phyloP scores from a whole-genome alignment of 2,113 vertebrate species.

The Anguilla japonica region DNA sequence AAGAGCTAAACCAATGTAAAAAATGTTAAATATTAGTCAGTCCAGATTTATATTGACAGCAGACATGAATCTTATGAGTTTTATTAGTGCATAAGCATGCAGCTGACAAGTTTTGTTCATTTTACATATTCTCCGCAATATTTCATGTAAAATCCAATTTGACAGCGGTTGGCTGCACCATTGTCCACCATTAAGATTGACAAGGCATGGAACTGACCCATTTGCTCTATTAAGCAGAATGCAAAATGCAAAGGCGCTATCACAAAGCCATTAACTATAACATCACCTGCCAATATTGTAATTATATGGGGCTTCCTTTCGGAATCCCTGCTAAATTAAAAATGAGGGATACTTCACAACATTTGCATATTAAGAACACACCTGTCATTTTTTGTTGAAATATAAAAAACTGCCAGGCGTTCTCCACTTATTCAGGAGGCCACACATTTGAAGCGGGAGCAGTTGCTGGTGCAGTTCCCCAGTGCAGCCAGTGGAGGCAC shows the following conservation, averaged over 20 bases:
- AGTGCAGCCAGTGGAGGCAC: too few relatives aligned
- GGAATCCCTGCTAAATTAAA: neutral
- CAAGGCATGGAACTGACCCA: neutral
- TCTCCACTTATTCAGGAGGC: too few relatives aligned
- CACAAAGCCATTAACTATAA: neutral
- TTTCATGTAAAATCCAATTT: neutral
- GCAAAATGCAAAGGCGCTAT: neutral
- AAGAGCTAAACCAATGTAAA: neutral
- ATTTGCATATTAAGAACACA: neutral
- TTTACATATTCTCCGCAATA: neutral
- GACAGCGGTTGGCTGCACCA: neutral
- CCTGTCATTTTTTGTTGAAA: too few relatives aligned
- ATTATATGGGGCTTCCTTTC: neutral
- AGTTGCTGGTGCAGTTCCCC: too few relatives aligned
- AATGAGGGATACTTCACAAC: neutral
- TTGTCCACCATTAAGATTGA: conserved; percentile 3
- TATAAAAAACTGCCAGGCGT: neutral
- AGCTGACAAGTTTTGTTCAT: neutral
- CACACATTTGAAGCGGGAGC: too few relatives aligned
- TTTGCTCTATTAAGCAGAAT: neutral
- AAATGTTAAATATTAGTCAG: neutral
- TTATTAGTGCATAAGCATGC: neutral
- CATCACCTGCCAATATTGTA: neutral
- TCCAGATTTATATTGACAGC: neutral
- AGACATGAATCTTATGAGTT: neutral